Percentiles rank a stretch among this genome's conserved stretches.
phyloP scores from a whole-genome alignment of 2,113 vertebrate genomes.

The Lonchura striata region DNA sequence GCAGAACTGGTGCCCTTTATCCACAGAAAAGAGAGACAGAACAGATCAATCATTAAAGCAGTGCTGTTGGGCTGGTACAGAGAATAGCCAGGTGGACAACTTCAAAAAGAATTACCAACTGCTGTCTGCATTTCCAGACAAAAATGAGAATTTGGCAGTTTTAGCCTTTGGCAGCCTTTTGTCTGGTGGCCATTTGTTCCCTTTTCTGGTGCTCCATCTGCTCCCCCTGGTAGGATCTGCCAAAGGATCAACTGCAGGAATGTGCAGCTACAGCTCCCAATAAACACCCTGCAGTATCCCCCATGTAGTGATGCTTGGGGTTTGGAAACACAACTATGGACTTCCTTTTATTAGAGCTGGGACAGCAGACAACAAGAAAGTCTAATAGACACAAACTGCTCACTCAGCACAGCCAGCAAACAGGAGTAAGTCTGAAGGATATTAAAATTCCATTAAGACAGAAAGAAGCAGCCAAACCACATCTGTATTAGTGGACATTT shows the following conservation, averaged over 20 bases:
- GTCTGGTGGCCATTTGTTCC: not conserved
- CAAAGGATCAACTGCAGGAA: not conserved
- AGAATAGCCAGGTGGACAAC: not conserved
- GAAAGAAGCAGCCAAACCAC: not conserved
- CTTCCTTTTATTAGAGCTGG: not conserved
- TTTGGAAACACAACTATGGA: not conserved
- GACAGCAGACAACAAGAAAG: not conserved
- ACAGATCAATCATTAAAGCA: not conserved
- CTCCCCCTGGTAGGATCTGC: not conserved
- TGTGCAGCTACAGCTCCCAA: not conserved
- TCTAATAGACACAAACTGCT: not conserved
- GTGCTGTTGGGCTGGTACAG: not conserved
- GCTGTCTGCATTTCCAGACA: conserved; percentile 17
- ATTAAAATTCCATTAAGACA: not conserved
- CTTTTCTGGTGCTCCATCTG: conserved; percentile 18
- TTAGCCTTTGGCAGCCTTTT: conserved; percentile 6
- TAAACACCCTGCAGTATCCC: not conserved
- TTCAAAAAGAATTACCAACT: conserved; percentile 14
- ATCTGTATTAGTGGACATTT: not conserved
- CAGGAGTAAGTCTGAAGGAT: not conserved
- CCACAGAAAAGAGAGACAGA: not conserved
- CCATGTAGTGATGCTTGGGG: not conserved
- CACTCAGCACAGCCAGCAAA: not conserved
- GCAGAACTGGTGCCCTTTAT: not conserved
- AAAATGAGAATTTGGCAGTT: not conserved